Percentiles rank a stretch among this genome's conserved stretches.
These are phyloP conservation scores for Trichonephila clavata DNA, from an alignment of 1,140 invertebrate species.

Conservation along the genomic window DNA sequence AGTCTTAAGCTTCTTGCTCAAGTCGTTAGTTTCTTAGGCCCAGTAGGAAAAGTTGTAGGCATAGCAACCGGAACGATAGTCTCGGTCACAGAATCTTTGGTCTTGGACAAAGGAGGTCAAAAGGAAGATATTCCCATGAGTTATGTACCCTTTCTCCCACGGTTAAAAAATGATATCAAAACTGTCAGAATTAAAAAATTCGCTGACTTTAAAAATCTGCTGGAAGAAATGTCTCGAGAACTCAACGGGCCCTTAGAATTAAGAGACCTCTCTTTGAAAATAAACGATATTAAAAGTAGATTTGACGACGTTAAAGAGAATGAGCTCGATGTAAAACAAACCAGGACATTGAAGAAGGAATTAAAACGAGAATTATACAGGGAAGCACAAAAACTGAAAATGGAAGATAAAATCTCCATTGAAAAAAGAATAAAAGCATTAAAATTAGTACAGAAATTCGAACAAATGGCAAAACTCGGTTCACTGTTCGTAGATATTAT, in stretches of 20 bases:
- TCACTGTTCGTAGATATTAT: neutral
- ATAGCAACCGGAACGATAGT: neutral
- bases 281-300: neutral
- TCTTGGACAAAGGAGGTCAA: neutral
- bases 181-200: neutral
- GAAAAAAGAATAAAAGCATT: neutral
- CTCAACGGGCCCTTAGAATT: neutral
- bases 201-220: neutral
- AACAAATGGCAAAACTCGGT: neutral
- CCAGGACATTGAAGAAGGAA: neutral
- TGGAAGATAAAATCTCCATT: neutral
- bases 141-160: neutral
- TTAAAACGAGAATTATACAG: neutral
- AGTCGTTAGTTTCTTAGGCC: conserved; percentile 10
- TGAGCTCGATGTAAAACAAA: neutral
- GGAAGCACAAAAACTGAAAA: neutral
- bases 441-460: neutral
- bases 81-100: conserved; percentile 18
- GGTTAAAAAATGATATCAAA: neutral
- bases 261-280: neutral
- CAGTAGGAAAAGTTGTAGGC: neutral
- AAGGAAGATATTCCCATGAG: neutral
- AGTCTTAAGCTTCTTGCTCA: neutral
- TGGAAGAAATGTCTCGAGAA: neutral
- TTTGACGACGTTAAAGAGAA: neutral